Base-by-base conservation (phyloP, 2,797 vertebrate species). In the Sardinella longiceps region DNA sequence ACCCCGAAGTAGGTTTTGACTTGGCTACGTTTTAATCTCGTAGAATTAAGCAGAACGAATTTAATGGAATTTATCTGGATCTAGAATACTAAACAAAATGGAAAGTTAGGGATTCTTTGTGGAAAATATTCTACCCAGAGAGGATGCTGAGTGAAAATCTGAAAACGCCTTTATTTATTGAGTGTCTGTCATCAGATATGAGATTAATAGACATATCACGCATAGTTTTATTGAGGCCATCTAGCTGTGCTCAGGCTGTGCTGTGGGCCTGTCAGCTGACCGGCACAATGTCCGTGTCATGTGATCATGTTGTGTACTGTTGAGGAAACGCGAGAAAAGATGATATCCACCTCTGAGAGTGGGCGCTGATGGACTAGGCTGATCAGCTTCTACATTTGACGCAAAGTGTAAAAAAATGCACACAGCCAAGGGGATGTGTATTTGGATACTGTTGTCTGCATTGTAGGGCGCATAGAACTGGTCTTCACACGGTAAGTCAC, bases 251-350 rank as follows among this genome's bases (percentile, higher is more conserved):
- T n/a, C n/a, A n/a, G 23, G 46, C 70, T 18, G 37, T 20, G 20
- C 5, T 14, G 33, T 20, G 7, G 18, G 18, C 18, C 3, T 53
- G 51, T 74, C 70, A 77, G 70, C 70, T 77, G 70, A 77, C 66
- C 5, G 15, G 18, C 66, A 18, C 30, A 20, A 74, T 74, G 33
- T 43, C 37, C 18, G 70, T 43, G 70, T 77, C 70, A 77, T 77
- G 37, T 77, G 70, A 77, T 43, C 70, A 43, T 37, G 15, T 77
- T 70, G 30, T 77, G 4, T 18, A 77, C 18, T 43, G 43, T 60
- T 77, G 33, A 77, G 70, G 70, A 77, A 77, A 43, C 70, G 70
- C 70, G 70, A 77, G 66, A 39, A 74, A 74, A 30, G 70, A 9
- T 77, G 33, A 60, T n/a, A 60, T 9, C 37, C 70, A 39, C 15